A percentile compares a stretch with the other conserved stretches of the same genome.
Conservation (phyloP, 2,888 invertebrate genomes). For the Drosophila eohydei region DNA sequence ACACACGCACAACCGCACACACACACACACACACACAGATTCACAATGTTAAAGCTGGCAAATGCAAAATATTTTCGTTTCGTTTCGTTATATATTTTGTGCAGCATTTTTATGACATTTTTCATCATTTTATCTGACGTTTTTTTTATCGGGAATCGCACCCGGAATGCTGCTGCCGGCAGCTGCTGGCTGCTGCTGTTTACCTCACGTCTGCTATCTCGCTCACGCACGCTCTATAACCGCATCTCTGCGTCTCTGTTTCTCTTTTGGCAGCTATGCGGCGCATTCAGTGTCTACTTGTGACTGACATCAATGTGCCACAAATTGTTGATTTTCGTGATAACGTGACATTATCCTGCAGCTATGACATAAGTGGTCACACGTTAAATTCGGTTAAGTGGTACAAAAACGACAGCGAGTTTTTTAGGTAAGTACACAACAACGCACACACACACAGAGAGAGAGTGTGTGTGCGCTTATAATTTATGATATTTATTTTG, state of each 20-base stretch:
- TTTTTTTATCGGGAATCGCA: slow-evolving; percentile 47
- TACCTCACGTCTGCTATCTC: slow-evolving; percentile 1
- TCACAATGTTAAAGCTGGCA: slow-evolving; percentile 44
- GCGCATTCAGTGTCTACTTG: slow-evolving; percentile 77
- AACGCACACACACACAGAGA: background rate
- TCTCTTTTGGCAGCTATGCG: slow-evolving; percentile 60
- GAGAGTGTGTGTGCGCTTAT: slow-evolving; percentile 33
- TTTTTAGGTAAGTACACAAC: slow-evolving; percentile 84
- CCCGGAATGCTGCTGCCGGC: slow-evolving; percentile 13
- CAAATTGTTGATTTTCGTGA: slow-evolving; percentile 85
- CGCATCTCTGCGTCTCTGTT: slow-evolving; percentile 8
- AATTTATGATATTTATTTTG: slow-evolving; percentile 72
- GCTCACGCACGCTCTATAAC: slow-evolving; percentile 1
- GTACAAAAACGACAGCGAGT: slow-evolving; percentile 85
- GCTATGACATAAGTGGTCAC: slow-evolving; percentile 85
- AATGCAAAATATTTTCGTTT: slow-evolving; percentile 53
- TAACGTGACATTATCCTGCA: slow-evolving; percentile 85
- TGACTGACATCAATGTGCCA: slow-evolving; percentile 85
- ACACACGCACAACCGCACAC: slow-evolving; percentile 13
- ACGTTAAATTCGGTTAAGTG: slow-evolving; percentile 86
- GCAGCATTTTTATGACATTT: slow-evolving; percentile 61
- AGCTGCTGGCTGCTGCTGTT: slow-evolving; percentile 14
- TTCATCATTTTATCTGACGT: slow-evolving; percentile 72
- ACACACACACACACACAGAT: slow-evolving; percentile 17
- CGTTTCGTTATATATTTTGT: slow-evolving; percentile 27